Base-by-base conservation (phyloP, 2,113 vertebrate species). In the Etheostoma spectabile region DNA sequence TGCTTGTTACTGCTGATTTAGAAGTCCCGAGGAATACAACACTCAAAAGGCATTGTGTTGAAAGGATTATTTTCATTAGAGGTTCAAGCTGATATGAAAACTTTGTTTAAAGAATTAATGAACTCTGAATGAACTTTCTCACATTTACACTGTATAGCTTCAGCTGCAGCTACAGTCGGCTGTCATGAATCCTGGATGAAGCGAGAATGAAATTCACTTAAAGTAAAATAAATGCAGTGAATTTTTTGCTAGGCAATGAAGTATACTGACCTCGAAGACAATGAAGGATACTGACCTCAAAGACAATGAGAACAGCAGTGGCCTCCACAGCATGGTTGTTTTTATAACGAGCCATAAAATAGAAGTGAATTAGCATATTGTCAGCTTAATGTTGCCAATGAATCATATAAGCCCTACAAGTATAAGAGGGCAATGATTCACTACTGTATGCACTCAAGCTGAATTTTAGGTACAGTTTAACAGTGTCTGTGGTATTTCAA, bases 101-200 rank as follows among this genome's bases (percentile, higher is more conserved):
- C 13, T 4, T 56, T 8, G 22, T 57, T 61, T 86, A 38, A 56
- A 74, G 45, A 74, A 52, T 35, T 1, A 22, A 66, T 21, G 4
- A 46, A 61, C 59, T 53, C 63, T 24, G 51, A 45, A 10, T 88
- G 82, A 90, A 82, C 73, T 59, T 56, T 60, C 59, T 75, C 62
- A 49, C 57, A 55, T 84, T 18, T 53, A 81, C 22, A 51, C 22
- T 70, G 66, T 22, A 77, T 42, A 59, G 24, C 51, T 63, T 46
- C 33, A 67, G 38, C 75, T 3, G 30, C 63, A 53, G 42, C 51
- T 61, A 8, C n/a, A 65, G 77, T 52, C 77, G 21, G 27, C 22
- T 16, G 16, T 61, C 49, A 69, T 80, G 66, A 82, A 86, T 87
- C 74, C 77, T 85, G 48, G 67, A 87, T 79, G 74, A 85, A 68